Percentiles rank a stretch among this genome's conserved stretches.
phyloP scores from a whole-genome alignment of 2,888 invertebrate genomes.

The Lottia gigantea region DNA sequence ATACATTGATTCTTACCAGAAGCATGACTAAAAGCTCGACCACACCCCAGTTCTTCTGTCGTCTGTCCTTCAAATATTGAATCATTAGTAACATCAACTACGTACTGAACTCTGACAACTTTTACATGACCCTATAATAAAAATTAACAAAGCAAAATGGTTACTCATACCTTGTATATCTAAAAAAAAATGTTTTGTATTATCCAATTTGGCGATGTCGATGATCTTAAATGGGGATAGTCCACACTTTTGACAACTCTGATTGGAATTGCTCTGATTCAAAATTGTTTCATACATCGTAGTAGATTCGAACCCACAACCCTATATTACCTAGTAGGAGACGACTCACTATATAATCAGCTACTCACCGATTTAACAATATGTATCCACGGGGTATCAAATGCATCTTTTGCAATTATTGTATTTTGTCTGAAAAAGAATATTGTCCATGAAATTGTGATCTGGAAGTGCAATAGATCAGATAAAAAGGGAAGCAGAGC shows the following conservation, averaged over 20 bases:
- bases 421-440: slow-evolving; percentile 47
- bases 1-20: slow-evolving; percentile 41
- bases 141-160: neutral
- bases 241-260: too few relatives aligned
- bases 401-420: slow-evolving; percentile 55
- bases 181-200: too few relatives aligned
- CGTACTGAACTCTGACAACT: slow-evolving; percentile 57
- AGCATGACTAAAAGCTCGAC: slow-evolving; percentile 61
- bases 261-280: too few relatives aligned
- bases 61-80: slow-evolving; percentile 48
- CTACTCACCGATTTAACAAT: slow-evolving; percentile 63
- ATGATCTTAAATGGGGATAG: too few relatives aligned
- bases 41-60: slow-evolving; percentile 59
- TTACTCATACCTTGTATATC: neutral
- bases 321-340: neutral
- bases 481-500: slow-evolving; percentile 7
- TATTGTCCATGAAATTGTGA: neutral
- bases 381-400: slow-evolving; percentile 63
- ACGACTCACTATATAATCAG: neutral
- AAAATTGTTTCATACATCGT: too few relatives aligned
- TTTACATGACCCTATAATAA: slow-evolving; percentile 58
- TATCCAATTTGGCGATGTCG: too few relatives aligned
- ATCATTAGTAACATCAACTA: slow-evolving; percentile 54
- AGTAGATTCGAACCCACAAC: too few relatives aligned
- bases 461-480: neutral